Conservation (phyloP, 2,113 vertebrate genomes). For the Hucho hucho region DNA sequence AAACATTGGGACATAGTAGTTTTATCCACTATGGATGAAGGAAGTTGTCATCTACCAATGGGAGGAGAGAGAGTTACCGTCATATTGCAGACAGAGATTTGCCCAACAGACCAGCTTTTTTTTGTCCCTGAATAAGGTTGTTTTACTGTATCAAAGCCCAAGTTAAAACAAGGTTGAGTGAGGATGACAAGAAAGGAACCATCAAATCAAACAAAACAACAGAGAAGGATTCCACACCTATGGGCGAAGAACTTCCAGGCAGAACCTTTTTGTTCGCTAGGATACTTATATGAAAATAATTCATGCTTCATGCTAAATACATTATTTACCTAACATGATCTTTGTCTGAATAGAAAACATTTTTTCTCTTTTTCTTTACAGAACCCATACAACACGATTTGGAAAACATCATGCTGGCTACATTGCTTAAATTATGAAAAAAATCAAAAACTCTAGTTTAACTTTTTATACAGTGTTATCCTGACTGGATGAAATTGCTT, state of each 20-base stretch:
- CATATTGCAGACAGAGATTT: constrained; percentile 65
- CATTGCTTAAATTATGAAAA: constrained; percentile 71
- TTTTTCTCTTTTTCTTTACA: constrained; percentile 73
- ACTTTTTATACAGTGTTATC: constrained; percentile 77
- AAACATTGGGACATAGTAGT: neutral
- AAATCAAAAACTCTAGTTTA: constrained; percentile 55
- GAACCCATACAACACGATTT: constrained; percentile 86
- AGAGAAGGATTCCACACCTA: constrained; percentile 76
- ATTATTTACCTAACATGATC: constrained; percentile 94
- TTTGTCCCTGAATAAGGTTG: constrained; percentile 77
- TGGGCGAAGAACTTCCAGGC: constrained; percentile 90
- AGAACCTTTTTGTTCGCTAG: constrained; percentile 80
- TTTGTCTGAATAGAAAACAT: constrained; percentile 70
- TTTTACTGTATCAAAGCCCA: constrained; percentile 80
- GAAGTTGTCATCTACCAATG: neutral
- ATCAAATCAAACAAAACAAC: neutral
- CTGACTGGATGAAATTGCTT: constrained; percentile 76
- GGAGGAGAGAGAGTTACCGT: constrained; percentile 26
- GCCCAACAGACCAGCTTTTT: constrained; percentile 61
- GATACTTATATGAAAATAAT: constrained; percentile 97
- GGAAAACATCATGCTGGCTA: constrained; percentile 85
- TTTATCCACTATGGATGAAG: too few species aligned
- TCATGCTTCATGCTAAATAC: constrained; percentile 98
- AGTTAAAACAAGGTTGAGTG: constrained; percentile 66
- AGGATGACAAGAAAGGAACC: constrained; percentile 67